A percentile compares a stretch with the other conserved stretches of the same genome.
phyloP scores from a whole-genome alignment of 2,113 vertebrate genomes.

The Accipiter virgatus region DNA sequence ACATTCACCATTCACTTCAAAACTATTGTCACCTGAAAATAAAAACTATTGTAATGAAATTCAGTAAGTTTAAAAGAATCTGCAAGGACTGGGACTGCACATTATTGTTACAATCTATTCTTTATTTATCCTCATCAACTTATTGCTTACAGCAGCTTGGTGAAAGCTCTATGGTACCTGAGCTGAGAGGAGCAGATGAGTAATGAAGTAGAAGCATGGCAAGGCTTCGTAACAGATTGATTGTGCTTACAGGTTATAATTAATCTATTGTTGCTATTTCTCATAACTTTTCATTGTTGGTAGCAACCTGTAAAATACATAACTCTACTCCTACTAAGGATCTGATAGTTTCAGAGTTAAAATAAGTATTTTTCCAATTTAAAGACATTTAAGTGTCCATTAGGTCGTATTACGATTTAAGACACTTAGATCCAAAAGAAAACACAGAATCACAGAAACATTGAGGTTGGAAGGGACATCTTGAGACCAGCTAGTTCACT shows the following conservation, averaged over 20 bases:
- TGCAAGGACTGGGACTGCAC: not conserved
- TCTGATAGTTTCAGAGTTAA: not conserved
- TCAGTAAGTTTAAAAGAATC: not conserved
- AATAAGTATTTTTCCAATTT: not conserved
- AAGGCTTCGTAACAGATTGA: not conserved
- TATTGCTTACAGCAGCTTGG: not conserved
- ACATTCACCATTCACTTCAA: not conserved
- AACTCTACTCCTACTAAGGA: not conserved
- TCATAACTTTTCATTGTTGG: not conserved
- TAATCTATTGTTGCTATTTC: not conserved
- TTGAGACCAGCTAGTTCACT: not conserved
- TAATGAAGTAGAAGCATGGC: not conserved
- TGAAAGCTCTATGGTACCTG: not conserved
- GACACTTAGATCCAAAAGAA: not conserved
- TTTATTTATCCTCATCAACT: not conserved
- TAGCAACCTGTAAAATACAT: not conserved
- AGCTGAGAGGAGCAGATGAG: not conserved
- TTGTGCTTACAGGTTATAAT: not conserved
- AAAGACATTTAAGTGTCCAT: not conserved
- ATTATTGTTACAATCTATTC: not conserved
- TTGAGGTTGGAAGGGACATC: not conserved
- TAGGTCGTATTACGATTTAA: not conserved
- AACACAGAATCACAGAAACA: not conserved
- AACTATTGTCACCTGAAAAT: not conserved
- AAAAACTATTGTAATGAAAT: not conserved